Evolutionary conservation across 1,140 invertebrate species (phyloP), one percentile per base, ranked within the genome.

Genomic region (Euschistus heros): DNA sequence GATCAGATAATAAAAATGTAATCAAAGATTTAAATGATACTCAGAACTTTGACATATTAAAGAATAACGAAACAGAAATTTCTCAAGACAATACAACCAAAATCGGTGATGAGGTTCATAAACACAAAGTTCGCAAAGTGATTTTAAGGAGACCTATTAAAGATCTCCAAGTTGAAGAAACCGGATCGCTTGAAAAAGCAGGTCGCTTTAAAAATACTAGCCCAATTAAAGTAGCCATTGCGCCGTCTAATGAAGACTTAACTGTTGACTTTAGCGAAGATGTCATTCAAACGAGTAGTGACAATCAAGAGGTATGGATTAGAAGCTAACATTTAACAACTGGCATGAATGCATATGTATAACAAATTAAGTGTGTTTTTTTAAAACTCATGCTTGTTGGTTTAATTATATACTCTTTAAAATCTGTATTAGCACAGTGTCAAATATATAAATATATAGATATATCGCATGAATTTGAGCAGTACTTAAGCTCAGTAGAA

Each of bases 81-180:
- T 37, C 33, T 6, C 33, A 37, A 10, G 33, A 10, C 33, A 37
- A 37, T 37, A 37, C 33, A 6, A 37, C 33, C 1, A 37, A 37
- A 37, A 37, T 1, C 10, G 33, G 10, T 37, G 33, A 37, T 10
- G 13, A 6, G 1, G 10, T 37, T 13, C n/a, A 50, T 17, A 57
- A 24, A 26, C 18, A 26, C 15, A 57, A 57, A 57, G 6, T 57
- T 22, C 18, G 54, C 5, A 57, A 57, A 57, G 64, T 66, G 3
- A 42, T 66, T 20, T 15, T 27, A 10, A 55, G 44, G 20, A 65
- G 60, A 46, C 10, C 55, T 14, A 26, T 66, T 14, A 66, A 61
- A 30, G 64, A 66, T 44, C 33, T 66, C 3, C 57, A 57, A 22
- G 64, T 66, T 18, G 64, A 46, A 47, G 64, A 60, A n/a, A 61